Evolutionary conservation across 2,888 invertebrate species (phyloP).

Genomic region (Cloeon dipterum): DNA sequence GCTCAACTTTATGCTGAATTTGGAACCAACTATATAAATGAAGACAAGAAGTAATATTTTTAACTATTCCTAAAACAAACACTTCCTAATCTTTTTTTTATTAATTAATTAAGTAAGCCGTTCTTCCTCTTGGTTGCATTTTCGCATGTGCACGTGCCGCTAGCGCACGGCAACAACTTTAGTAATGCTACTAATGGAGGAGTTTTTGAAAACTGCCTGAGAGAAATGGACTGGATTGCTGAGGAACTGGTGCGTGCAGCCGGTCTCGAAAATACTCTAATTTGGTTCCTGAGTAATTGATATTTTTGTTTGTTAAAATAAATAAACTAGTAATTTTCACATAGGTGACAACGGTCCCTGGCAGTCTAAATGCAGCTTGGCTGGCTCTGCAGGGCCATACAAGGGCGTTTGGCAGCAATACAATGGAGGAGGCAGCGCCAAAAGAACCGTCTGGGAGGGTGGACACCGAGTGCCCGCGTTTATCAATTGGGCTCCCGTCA

Average conservation of each 20-base stretch:
- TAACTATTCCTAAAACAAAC: neutral
- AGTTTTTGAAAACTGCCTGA: constrained; percentile 8
- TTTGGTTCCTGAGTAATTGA: constrained; percentile 10
- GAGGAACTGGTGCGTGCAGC: constrained; percentile 6
- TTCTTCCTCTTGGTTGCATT: constrained; percentile 11
- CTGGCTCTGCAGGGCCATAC: constrained; percentile 9
- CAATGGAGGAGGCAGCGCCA: constrained; percentile 8
- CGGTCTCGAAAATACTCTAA: constrained; percentile 7
- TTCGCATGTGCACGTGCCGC: constrained; percentile 9
- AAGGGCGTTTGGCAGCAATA: constrained; percentile 8
- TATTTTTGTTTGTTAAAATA: neutral
- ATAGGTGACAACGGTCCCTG: constrained; percentile 10
- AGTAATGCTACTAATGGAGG: constrained; percentile 6
- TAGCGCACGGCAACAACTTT: constrained; percentile 6
- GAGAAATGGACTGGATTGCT: constrained; percentile 10
- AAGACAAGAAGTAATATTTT: neutral
- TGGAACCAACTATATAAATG: constrained; percentile 8
- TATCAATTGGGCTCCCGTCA: constrained; percentile 9
- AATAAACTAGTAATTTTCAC: no score
- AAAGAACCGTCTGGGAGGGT: constrained; percentile 12
- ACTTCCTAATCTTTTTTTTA: no score
- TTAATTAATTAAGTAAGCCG: constrained; percentile 7
- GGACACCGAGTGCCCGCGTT: constrained; percentile 12
- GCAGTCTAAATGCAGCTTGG: constrained; percentile 8
- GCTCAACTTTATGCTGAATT: constrained; percentile 7